Conservation (phyloP, 2,888 invertebrate species). For the Palloptera scutellata region DNA sequence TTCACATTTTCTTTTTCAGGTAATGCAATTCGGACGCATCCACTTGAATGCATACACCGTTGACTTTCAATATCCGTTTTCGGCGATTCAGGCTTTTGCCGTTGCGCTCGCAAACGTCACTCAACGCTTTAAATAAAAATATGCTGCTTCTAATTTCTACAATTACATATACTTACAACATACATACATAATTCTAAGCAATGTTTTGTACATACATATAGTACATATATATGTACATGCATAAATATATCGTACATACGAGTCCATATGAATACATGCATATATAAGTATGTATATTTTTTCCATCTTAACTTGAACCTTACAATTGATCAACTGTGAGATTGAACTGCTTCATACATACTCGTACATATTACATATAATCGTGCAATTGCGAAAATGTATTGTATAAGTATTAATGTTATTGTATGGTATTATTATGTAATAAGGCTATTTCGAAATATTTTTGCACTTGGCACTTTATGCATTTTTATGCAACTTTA, state of each 20-base stretch:
- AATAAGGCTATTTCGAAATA: slow-evolving; percentile 13
- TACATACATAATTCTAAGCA: too few relatives aligned
- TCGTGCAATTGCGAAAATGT: neutral
- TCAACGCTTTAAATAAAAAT: slow-evolving; percentile 62
- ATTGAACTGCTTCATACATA: slow-evolving; percentile 29
- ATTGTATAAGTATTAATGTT: too few relatives aligned
- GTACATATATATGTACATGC: too few relatives aligned
- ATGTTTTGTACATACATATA: too few relatives aligned
- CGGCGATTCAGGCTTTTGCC: slow-evolving; percentile 97
- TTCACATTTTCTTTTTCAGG: slow-evolving; percentile 69
- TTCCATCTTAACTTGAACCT: neutral
- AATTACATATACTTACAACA: neutral
- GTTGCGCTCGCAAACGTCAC: slow-evolving; percentile 79
- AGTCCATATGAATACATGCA: too few relatives aligned
- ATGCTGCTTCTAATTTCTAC: neutral
- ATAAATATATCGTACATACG: too few relatives aligned
- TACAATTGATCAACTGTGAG: slow-evolving; percentile 11
- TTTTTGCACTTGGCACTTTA: slow-evolving; percentile 25
- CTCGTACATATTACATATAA: neutral
- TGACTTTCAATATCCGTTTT: slow-evolving; percentile 99
- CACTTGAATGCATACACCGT: slow-evolving; percentile 98
- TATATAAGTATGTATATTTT: too few relatives aligned
- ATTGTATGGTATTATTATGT: too few relatives aligned
- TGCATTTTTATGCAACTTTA: slow-evolving; percentile 22
- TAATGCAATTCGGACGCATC: slow-evolving; percentile 99